Percentiles rank a stretch among this genome's conserved stretches.
Evolutionary conservation across 37 sponge, comb jelly and placozoan genomes (phyloP).

Genomic region (Axinella damicornis): DNA sequence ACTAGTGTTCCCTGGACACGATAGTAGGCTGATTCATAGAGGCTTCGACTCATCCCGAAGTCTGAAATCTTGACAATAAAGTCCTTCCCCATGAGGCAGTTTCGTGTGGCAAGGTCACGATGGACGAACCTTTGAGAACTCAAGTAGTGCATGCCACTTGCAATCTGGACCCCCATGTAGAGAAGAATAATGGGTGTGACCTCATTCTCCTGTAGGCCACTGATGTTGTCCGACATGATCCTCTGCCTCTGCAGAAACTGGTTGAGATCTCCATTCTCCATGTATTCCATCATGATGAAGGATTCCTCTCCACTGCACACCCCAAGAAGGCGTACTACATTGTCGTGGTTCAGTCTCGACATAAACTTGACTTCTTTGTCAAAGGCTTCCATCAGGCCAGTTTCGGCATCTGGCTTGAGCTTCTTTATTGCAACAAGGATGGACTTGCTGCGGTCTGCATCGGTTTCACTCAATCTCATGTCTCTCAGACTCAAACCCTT

Average conservation of each 20-base stretch:
- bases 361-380: slow-evolving; percentile 88
- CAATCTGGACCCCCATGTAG: slow-evolving; percentile 82
- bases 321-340: slow-evolving; percentile 76
- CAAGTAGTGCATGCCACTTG: slow-evolving; percentile 88
- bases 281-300: slow-evolving; percentile 96
- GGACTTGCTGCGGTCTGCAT: slow-evolving; percentile 41
- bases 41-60: slow-evolving; percentile 90
- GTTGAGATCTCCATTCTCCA: slow-evolving; percentile 94
- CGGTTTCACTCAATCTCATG: slow-evolving; percentile 55
- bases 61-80: slow-evolving; percentile 88
- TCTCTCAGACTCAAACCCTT: slow-evolving; percentile 57
- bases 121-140: slow-evolving; percentile 78
- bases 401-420: slow-evolving; percentile 68
- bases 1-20: slow-evolving; percentile 72
- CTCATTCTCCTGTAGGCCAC: slow-evolving; percentile 66
- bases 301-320: slow-evolving; percentile 60
- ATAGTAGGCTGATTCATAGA: slow-evolving; percentile 84
- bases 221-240: slow-evolving; percentile 54
- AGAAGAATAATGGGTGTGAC: slow-evolving; percentile 75
- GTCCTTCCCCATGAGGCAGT: slow-evolving; percentile 89
- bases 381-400: slow-evolving; percentile 66
- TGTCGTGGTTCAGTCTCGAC: slow-evolving; percentile 80
- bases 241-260: slow-evolving; percentile 85
- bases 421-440: slow-evolving; percentile 82
- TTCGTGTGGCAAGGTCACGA: slow-evolving; percentile 88